Conservation (phyloP, 2,888 invertebrate species). For the Dexiosoma caninum region DNA sequence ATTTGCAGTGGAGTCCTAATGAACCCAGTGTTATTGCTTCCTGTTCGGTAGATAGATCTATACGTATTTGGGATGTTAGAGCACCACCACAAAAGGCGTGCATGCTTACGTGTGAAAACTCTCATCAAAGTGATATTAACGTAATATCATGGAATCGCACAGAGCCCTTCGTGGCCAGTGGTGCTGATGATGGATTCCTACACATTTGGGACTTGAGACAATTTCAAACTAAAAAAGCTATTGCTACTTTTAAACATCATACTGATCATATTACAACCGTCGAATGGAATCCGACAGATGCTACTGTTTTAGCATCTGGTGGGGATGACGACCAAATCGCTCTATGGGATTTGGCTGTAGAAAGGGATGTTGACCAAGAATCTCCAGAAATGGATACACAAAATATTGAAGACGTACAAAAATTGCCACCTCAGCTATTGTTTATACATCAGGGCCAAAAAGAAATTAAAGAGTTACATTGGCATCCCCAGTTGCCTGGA, state of each 20-base stretch:
- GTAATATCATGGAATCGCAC: conserved; percentile 97
- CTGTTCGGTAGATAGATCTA: conserved; percentile 92
- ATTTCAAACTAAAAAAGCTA: conserved; percentile 86
- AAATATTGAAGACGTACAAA: conserved; percentile 84
- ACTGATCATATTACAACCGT: conserved; percentile 94
- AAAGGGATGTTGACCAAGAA: conserved; percentile 83
- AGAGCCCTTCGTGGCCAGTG: conserved; percentile 93
- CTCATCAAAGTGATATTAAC: conserved; percentile 96
- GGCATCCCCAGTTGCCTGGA: conserved; percentile 98
- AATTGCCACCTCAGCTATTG: conserved; percentile 94
- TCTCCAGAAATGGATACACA: conserved; percentile 81
- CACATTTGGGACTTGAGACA: conserved; percentile 97
- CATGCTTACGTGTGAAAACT: conserved; percentile 90
- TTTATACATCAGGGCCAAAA: conserved; percentile 99
- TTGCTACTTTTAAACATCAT: conserved; percentile 97
- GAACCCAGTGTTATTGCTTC: conserved; percentile 93
- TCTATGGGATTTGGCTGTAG: conserved; percentile 97
- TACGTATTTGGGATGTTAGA: conserved; percentile 97
- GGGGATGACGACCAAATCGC: conserved; percentile 97
- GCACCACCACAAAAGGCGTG: conserved; percentile 91
- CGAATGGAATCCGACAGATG: conserved; percentile 97
- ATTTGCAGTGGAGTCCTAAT: conserved; percentile 99
- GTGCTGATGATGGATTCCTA: conserved; percentile 96
- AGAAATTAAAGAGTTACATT: conserved; percentile 98
- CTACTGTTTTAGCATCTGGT: conserved; percentile 94